Percentiles rank a stretch among this genome's conserved stretches.
Evolutionary conservation across 2,797 vertebrate species (phyloP).

Genomic region (Sciurus carolinensis): DNA sequence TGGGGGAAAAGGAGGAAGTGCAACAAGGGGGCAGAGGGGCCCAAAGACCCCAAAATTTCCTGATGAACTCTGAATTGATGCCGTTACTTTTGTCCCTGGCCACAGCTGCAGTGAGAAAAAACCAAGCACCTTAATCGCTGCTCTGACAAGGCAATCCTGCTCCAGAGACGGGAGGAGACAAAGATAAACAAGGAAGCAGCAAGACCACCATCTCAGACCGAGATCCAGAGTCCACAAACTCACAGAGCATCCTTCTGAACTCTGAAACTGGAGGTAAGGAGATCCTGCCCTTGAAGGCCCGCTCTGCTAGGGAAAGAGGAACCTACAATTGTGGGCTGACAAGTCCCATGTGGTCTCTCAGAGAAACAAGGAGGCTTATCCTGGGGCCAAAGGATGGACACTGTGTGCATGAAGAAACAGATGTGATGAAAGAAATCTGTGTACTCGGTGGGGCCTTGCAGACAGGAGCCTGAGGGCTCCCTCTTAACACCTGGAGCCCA

Average conservation of each 20-base stretch:
- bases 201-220: background rate
- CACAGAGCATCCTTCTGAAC: background rate
- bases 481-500: background rate
- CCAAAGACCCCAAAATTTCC: background rate
- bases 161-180: background rate
- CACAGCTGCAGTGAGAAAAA: background rate
- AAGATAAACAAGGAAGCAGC: background rate
- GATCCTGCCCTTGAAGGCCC: background rate
- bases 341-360: background rate
- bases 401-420: background rate
- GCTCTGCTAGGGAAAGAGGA: background rate
- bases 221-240: background rate
- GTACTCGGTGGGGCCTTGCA: too few species aligned
- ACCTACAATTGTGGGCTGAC: background rate
- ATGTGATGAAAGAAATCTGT: background rate
- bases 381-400: background rate
- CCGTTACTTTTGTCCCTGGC: background rate
- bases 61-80: background rate
- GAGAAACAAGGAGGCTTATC: constrained; percentile 4
- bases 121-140: background rate
- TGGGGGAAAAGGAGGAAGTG: background rate
- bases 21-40: background rate
- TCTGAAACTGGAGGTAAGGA: background rate
- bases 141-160: background rate
- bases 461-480: background rate